Conservation (phyloP, 2,797 vertebrate genomes). For the Cyclura pinguis region DNA sequence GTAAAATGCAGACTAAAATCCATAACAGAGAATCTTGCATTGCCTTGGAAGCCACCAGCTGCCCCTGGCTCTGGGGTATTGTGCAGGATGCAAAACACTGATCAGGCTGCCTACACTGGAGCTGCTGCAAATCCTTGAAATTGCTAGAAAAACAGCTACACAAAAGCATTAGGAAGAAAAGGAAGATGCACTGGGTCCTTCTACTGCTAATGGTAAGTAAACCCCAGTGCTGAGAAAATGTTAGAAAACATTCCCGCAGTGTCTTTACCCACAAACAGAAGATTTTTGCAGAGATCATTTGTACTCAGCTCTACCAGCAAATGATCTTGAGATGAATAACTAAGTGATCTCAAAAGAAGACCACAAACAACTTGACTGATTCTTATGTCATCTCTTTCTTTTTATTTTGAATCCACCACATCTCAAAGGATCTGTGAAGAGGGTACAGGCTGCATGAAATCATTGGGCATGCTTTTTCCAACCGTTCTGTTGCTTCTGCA, state of each 20-base stretch:
- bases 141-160: not conserved
- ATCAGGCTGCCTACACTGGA: not conserved
- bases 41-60: too few species aligned
- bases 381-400: too few species aligned
- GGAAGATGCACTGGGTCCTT: not conserved
- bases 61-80: too few species aligned
- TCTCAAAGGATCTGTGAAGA: not conserved
- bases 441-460: not conserved
- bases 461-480: constrained; percentile 24
- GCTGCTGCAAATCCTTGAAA: not conserved
- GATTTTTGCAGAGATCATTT: not conserved
- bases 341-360: not conserved
- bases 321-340: not conserved
- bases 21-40: too few species aligned
- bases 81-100: not conserved
- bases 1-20: too few species aligned
- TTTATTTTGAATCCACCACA: not conserved
- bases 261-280: not conserved
- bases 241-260: not conserved
- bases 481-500: constrained; percentile 46
- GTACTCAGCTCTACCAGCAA: not conserved
- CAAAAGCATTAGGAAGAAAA: not conserved
- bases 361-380: not conserved
- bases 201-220: not conserved
- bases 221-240: not conserved